Evolutionary conservation across 2,113 vertebrate species (phyloP).

Genomic region (Alethe diademata): DNA sequence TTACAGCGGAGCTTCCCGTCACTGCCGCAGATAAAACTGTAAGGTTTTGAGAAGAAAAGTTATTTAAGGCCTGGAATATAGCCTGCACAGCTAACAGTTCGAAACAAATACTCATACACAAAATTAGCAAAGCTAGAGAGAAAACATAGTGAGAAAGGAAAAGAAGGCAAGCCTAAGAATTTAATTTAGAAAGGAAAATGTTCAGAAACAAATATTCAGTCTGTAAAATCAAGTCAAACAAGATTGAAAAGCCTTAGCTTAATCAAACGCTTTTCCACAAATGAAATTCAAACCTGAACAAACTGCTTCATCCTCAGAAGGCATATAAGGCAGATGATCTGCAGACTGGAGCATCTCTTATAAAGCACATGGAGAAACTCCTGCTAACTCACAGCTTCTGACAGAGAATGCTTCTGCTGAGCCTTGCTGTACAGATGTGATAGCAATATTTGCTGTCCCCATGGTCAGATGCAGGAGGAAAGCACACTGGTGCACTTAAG

Average conservation of each 20-base stretch:
- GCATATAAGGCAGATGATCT: neutral
- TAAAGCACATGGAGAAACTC: neutral
- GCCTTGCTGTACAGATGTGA: neutral
- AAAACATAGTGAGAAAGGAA: neutral
- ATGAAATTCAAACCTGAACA: neutral
- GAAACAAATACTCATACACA: neutral
- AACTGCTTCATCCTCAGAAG: neutral
- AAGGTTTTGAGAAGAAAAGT: neutral
- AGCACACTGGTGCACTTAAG: neutral
- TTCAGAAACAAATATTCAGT: neutral
- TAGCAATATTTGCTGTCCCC: neutral
- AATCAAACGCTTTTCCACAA: neutral
- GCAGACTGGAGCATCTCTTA: neutral
- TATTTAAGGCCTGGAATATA: neutral
- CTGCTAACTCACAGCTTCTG: neutral
- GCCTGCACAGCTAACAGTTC: neutral
- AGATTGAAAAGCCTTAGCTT: neutral
- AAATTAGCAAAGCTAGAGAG: neutral
- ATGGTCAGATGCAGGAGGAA: neutral
- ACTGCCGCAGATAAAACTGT: neutral
- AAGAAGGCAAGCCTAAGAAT: neutral
- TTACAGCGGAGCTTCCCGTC: neutral
- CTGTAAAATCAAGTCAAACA: neutral
- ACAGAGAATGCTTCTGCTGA: rapidly evolving
- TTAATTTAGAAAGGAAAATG: neutral